Evolutionary conservation across 1,140 invertebrate species (phyloP).

Genomic region (Bombus huntii): DNA sequence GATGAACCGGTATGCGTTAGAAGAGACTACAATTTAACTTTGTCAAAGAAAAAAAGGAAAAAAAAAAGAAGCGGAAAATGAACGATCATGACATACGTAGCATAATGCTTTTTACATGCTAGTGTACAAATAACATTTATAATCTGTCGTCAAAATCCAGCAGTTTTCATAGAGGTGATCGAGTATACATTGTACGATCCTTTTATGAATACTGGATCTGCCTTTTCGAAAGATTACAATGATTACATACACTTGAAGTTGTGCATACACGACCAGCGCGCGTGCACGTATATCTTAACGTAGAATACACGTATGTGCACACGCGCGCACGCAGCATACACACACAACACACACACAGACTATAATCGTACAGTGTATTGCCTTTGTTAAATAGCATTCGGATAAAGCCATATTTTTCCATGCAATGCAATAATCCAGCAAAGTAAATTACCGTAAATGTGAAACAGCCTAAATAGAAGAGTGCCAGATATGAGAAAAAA

Average conservation of each 20-base stretch:
- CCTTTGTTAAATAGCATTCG: constrained; percentile 82
- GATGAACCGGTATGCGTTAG: constrained; percentile 65
- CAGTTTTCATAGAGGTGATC: constrained; percentile 62
- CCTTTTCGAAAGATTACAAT: constrained; percentile 71
- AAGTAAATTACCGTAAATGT: constrained; percentile 70
- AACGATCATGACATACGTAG: constrained; percentile 73
- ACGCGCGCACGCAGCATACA: neutral
- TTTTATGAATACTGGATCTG: constrained; percentile 67
- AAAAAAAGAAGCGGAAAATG: constrained; percentile 33
- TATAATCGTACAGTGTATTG: constrained; percentile 73
- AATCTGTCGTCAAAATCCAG: constrained; percentile 61
- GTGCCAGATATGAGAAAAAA: constrained; percentile 70
- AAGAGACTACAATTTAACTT: constrained; percentile 68
- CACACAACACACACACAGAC: neutral
- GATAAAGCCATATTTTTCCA: constrained; percentile 83
- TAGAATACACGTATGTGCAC: neutral
- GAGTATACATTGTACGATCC: constrained; percentile 37
- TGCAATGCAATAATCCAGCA: constrained; percentile 81
- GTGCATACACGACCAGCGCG: constrained; percentile 19
- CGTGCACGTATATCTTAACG: neutral
- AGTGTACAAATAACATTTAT: constrained; percentile 69
- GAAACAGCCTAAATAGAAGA: constrained; percentile 72
- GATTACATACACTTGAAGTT: constrained; percentile 65
- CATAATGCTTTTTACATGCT: constrained; percentile 76
- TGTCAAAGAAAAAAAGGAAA: constrained; percentile 40